Conservation (phyloP, 2,888 invertebrate species). For the Trichogramma evanescens region DNA sequence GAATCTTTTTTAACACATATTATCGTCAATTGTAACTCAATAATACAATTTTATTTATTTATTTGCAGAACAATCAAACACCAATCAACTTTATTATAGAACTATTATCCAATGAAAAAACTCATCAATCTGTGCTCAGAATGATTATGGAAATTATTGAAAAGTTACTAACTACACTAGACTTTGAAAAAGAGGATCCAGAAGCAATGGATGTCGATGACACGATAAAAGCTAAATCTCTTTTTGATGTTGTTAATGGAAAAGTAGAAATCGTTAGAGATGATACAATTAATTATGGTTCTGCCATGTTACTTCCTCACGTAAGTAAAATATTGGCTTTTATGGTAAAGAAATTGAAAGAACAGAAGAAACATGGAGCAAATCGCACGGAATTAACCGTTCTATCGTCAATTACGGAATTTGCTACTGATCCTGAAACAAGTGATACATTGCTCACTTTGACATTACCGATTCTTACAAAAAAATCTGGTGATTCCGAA, state of each 20-base stretch:
- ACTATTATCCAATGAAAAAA: conserved; percentile 64
- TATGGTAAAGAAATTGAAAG: conserved; percentile 60
- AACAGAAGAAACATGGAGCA: conserved; percentile 54
- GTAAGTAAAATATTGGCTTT: conserved; percentile 64
- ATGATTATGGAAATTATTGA: conserved; percentile 69
- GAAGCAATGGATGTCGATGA: conserved; percentile 37
- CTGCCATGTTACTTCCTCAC: conserved; percentile 66
- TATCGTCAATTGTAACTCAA: neutral
- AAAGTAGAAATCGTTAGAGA: conserved; percentile 26
- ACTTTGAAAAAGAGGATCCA: conserved; percentile 53
- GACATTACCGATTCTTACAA: conserved; percentile 64
- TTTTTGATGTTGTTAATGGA: conserved; percentile 28
- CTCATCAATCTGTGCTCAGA: conserved; percentile 60
- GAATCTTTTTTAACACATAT: neutral
- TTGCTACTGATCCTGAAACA: conserved; percentile 61
- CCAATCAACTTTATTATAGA: conserved; percentile 64
- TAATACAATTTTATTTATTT: neutral
- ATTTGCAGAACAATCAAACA: conserved; percentile 34
- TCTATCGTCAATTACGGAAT: conserved; percentile 68
- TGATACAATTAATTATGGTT: conserved; percentile 62
- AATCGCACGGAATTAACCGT: conserved; percentile 67
- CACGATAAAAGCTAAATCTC: conserved; percentile 25
- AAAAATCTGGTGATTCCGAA: conserved; percentile 59
- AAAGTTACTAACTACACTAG: conserved; percentile 61
- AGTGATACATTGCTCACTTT: conserved; percentile 66